Conservation (phyloP, 2,797 vertebrate species). For the Ispidina picta region DNA sequence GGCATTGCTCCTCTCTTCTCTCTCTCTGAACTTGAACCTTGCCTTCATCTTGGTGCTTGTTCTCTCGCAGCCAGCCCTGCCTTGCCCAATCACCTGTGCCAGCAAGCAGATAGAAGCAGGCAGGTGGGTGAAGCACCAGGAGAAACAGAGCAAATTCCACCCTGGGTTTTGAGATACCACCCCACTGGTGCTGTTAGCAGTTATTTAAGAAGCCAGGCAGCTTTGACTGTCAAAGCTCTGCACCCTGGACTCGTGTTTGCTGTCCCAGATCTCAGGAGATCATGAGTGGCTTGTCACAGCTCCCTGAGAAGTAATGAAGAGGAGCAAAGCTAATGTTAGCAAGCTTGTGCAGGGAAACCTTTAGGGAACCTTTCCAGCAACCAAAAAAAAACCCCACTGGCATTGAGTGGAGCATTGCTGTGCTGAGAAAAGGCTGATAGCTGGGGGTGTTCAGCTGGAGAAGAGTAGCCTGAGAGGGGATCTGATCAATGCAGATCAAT, state of each 20-base stretch:
- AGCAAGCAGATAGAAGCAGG: background rate
- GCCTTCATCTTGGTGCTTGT: background rate
- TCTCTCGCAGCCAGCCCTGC: background rate
- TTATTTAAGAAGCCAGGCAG: background rate
- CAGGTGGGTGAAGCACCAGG: background rate
- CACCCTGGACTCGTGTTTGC: background rate
- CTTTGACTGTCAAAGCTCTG: background rate
- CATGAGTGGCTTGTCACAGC: background rate
- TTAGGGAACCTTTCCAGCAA: background rate
- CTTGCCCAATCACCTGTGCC: background rate
- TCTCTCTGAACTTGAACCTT: background rate
- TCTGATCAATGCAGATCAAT: no score
- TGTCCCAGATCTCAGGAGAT: background rate
- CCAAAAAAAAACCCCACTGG: background rate
- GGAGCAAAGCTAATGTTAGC: background rate
- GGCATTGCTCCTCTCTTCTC: background rate
- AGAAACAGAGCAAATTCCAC: background rate
- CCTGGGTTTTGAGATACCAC: background rate
- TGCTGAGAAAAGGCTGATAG: no score
- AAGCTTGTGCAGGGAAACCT: background rate
- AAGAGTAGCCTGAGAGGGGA: no score
- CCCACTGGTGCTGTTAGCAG: accelerated
- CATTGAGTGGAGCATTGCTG: background rate
- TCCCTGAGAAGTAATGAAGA: background rate
- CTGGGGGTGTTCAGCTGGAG: no score